phyloP scores from a whole-genome alignment of 1,140 invertebrate genomes.

The Drosophila nasuta region DNA sequence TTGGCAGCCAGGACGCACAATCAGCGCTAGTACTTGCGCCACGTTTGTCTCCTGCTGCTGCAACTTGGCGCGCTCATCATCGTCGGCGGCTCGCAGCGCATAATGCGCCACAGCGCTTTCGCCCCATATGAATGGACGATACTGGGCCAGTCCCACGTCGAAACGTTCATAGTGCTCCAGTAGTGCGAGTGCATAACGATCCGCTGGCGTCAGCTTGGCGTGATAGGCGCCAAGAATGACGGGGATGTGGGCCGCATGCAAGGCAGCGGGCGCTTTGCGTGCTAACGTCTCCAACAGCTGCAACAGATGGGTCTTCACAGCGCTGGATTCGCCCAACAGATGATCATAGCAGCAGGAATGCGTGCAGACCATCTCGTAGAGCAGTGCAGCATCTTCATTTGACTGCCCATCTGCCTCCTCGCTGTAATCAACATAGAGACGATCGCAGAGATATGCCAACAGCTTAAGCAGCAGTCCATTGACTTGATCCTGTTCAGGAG shows the following conservation, averaged over 20 bases:
- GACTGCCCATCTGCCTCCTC: slow-evolving; percentile 12
- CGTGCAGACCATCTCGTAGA: slow-evolving; percentile 90
- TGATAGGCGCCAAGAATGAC: slow-evolving; percentile 90
- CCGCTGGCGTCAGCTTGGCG: slow-evolving; percentile 88
- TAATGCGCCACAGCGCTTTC: slow-evolving; percentile 91
- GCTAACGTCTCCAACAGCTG: slow-evolving; percentile 87
- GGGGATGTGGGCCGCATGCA: slow-evolving; percentile 88
- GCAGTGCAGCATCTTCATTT: slow-evolving; percentile 68
- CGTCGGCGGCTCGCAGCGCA: slow-evolving; percentile 87
- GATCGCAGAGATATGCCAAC: slow-evolving; percentile 86
- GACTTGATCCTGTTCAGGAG: slow-evolving; percentile 66
- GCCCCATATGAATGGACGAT: slow-evolving; percentile 92
- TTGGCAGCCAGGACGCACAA: slow-evolving; percentile 87
- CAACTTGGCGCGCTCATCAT: slow-evolving; percentile 86
- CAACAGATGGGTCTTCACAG: slow-evolving; percentile 87
- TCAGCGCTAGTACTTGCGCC: slow-evolving; percentile 89
- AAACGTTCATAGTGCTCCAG: slow-evolving; percentile 88
- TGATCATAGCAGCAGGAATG: slow-evolving; percentile 90
- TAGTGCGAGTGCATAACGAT: slow-evolving; percentile 88
- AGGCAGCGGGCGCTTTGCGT: slow-evolving; percentile 86
- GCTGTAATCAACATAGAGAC: slow-evolving; percentile 85
- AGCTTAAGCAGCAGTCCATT: slow-evolving; percentile 86
- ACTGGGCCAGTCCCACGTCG: slow-evolving; percentile 88
- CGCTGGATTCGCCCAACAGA: slow-evolving; percentile 72
- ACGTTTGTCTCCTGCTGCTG: slow-evolving; percentile 89